phyloP scores from a whole-genome alignment of 1,140 invertebrate species.

The Drosophila ambigua region DNA sequence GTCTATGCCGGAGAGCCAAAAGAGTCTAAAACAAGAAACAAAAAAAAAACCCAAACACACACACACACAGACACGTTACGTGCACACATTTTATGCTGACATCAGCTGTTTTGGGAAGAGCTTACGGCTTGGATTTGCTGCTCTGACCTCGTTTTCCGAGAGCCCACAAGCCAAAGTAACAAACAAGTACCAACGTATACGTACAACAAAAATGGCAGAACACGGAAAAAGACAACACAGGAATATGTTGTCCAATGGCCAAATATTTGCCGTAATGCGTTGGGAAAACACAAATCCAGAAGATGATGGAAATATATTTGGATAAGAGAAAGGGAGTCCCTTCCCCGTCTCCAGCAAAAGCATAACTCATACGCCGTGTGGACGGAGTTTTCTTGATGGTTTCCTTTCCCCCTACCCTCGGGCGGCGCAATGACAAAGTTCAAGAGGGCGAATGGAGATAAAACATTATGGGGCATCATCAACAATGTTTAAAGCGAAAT shows the following conservation, averaged over 20 bases:
- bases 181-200: constrained; percentile 13
- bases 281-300: constrained; percentile 39
- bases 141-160: constrained; percentile 47
- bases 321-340: constrained; percentile 15
- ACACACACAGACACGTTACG: constrained; percentile 19
- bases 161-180: constrained; percentile 48
- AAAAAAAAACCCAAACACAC: constrained; percentile 1
- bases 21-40: constrained; percentile 12
- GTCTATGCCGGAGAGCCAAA: neutral
- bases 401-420: constrained; percentile 10
- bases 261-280: constrained; percentile 62
- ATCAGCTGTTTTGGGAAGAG: constrained; percentile 54
- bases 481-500: constrained; percentile 36
- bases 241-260: constrained; percentile 60
- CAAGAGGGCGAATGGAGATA: constrained; percentile 30
- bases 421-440: constrained; percentile 30
- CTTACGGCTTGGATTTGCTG: constrained; percentile 58
- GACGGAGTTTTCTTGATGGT: constrained; percentile 15
- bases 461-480: constrained; percentile 33
- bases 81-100: constrained; percentile 57
- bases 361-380: constrained; percentile 49
- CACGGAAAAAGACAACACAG: constrained; percentile 30
- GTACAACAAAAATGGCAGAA: constrained; percentile 14
- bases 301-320: constrained; percentile 49
- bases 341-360: constrained; percentile 14